A percentile compares a stretch with the other conserved stretches of the same genome.
Evolutionary conservation across 2,113 vertebrate species (phyloP).

Genomic region (Saccopteryx bilineata): DNA sequence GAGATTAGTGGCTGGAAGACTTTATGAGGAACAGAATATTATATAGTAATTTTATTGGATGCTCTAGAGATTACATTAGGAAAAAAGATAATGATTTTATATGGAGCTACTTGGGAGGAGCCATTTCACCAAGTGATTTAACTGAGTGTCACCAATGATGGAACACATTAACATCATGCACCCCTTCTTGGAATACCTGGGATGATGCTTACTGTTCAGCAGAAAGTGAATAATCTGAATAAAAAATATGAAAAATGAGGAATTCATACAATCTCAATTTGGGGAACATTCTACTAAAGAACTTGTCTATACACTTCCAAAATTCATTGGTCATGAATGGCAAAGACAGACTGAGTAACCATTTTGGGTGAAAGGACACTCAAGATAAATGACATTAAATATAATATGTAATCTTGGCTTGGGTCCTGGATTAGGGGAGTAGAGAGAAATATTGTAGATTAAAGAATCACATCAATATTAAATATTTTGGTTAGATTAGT

Average conservation of each 20-base stretch:
- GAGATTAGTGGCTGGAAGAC: not conserved
- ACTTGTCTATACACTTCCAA: not conserved
- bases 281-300: not conserved
- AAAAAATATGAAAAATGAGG: not conserved
- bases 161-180: no score
- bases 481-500: not conserved
- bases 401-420: not conserved
- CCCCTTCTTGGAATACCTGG: no score
- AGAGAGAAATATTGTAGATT: not conserved
- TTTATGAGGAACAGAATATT: not conserved
- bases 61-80: not conserved
- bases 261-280: not conserved
- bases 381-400: not conserved
- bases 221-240: not conserved
- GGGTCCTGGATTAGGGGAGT: rapidly evolving
- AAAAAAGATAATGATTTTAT: not conserved
- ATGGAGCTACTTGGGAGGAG: not conserved
- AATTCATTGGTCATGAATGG: not conserved
- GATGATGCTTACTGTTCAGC: not conserved
- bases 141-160: not conserved
- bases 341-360: not conserved
- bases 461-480: not conserved
- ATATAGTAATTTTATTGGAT: not conserved
- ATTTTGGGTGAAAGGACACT: not conserved
- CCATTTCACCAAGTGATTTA: not conserved